Evolutionary conservation across 2,797 vertebrate genomes (phyloP).

Genomic region (Eupleurogrammus muticus): DNA sequence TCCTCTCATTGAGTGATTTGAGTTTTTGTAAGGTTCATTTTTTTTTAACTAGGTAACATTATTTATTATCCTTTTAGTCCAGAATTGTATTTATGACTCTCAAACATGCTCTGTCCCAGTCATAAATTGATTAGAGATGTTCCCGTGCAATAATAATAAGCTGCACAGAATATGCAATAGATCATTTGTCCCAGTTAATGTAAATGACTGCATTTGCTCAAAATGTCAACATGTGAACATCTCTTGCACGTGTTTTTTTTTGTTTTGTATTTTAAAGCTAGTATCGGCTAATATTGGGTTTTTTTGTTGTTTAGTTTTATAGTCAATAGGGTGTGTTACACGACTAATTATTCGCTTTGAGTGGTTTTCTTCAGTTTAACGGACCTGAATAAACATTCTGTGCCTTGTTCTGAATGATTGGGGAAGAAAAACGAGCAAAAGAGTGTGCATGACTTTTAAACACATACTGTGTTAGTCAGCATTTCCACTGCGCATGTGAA

Average conservation of each 20-base stretch:
- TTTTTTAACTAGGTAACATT: constrained; percentile 50
- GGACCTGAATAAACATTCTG: constrained; percentile 37
- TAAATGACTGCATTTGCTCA: background rate
- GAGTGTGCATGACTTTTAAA: constrained; percentile 18
- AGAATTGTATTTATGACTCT: constrained; percentile 50
- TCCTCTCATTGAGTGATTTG: constrained; percentile 45
- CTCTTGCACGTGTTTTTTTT: constrained; percentile 23
- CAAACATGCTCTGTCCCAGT: constrained; percentile 29
- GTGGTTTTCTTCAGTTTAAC: constrained; percentile 24
- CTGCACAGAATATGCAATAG: constrained; percentile 48
- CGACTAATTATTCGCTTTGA: constrained; percentile 19
- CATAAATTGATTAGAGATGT: constrained; percentile 1
- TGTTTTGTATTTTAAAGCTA: constrained; percentile 16
- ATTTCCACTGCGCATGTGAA: constrained; percentile 35
- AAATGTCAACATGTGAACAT: constrained; percentile 10
- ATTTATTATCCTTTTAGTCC: constrained; percentile 65
- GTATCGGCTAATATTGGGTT: constrained; percentile 1
- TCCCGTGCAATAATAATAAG: constrained; percentile 42
- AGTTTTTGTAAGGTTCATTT: constrained; percentile 57
- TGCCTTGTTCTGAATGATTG: constrained; percentile 66
- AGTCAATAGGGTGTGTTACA: constrained; percentile 27
- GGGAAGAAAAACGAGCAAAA: constrained; percentile 18
- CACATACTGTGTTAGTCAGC: constrained; percentile 14
- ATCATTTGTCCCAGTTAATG: constrained; percentile 6
- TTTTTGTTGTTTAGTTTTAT: too few species aligned